A percentile compares a stretch with the other conserved stretches of the same genome.
Conservation (phyloP, 2,797 vertebrate species). For the Pseudocheirus occidentalis region DNA sequence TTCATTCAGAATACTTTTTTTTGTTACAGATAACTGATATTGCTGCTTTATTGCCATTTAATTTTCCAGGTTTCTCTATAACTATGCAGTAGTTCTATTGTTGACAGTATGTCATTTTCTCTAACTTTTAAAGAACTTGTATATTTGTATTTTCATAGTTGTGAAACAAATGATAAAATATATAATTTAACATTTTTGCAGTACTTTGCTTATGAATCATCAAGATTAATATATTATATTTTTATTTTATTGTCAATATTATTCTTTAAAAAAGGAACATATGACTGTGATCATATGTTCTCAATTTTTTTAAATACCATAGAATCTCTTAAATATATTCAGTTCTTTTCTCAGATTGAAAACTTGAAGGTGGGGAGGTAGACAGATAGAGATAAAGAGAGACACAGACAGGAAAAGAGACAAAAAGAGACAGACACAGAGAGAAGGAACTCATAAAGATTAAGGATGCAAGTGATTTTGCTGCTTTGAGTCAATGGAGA, state of each 20-base stretch:
- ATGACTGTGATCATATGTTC: background rate
- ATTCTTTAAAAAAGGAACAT: background rate
- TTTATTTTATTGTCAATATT: background rate
- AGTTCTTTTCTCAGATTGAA: background rate
- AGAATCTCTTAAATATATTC: background rate
- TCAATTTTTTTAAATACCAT: background rate
- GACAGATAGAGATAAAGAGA: background rate
- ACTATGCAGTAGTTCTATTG: background rate
- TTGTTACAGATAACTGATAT: background rate
- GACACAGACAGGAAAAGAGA: background rate
- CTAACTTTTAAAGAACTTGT: background rate
- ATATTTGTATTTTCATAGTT: background rate
- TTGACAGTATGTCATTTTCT: background rate
- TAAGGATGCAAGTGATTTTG: background rate
- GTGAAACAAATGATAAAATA: background rate
- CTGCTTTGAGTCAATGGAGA: background rate
- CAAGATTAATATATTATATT: background rate
- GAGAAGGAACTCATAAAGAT: background rate
- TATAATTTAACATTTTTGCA: background rate
- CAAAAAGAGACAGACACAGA: background rate
- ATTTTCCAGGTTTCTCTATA: background rate
- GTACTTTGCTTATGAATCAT: background rate
- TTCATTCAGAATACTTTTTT: background rate
- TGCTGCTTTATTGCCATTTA: background rate
- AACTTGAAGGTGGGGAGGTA: background rate